Evolutionary conservation across 1,140 invertebrate species (phyloP), one percentile per base, ranked within the genome.

Genomic region (Brachionus manjavacas): DNA sequence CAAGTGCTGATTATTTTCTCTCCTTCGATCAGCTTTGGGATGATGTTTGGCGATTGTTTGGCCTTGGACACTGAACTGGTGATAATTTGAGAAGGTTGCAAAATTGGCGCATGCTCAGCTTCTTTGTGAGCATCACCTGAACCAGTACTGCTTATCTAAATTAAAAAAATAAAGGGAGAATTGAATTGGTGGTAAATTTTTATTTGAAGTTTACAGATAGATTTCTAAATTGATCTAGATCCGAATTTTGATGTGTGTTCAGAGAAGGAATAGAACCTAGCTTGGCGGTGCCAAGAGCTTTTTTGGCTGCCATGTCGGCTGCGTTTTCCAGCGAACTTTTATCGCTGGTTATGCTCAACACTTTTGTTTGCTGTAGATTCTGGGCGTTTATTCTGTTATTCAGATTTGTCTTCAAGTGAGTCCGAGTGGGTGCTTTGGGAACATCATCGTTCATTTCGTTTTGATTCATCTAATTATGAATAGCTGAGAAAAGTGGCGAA

Each of bases 221-320:
- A 76, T 76, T 76, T 23, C 72, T 76, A 49, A 76, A 76, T 12
- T 76, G 72, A 25, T 76, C 39, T 3, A 16, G 31, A 16, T 74
- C 39, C n/a, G 31, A 16, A 43, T 74, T 74, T 20, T 76, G 20
- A 28, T 49, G 41, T 9, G 39, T 76, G 46, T 76, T 76, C 7
- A 76, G 12, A 25, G 72, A 76, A 49, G 72, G 72, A 25, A 76
- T 76, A 49, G 72, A 76, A 7, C 72, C 72, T 9, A 76, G n/a
- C 31, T 49, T 76, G n/a, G 72, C 72, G 14, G 72, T 25, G 3
- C 43, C 43, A 9, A 76, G 41, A 28, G 43, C 72, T 49, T 46
- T 46, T 76, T 49, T 76, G 23, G 43, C 72, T 11, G 41, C 72
- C 20, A 35, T 49, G 31, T 76, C 72, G 7, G 20, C 23, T 9